Percentiles rank a stretch among this genome's conserved stretches.
Conservation (phyloP, 2,888 invertebrate genomes). For the Dryadula phaetusa region DNA sequence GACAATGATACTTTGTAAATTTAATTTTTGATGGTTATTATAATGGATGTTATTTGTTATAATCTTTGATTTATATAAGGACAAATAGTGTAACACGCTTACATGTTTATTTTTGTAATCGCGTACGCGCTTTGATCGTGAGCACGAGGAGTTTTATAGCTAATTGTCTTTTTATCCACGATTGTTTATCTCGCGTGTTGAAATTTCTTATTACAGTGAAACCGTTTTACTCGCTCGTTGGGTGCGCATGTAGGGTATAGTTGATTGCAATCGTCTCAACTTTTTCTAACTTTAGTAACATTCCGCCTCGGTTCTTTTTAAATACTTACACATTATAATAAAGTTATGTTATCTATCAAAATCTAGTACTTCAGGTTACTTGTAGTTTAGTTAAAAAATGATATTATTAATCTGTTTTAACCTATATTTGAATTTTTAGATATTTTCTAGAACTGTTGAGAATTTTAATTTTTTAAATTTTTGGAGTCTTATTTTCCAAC, state of each 20-base stretch:
- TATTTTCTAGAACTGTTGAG: too few species aligned
- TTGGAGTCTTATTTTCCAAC: too few species aligned
- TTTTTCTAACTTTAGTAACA: conserved; percentile 34
- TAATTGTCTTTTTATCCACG: conserved; percentile 55
- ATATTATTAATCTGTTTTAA: too few species aligned
- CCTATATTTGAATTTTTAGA: too few species aligned
- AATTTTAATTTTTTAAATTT: too few species aligned
- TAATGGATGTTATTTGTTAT: neutral
- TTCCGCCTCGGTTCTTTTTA: neutral
- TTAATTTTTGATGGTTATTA: too few species aligned
- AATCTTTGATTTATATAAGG: neutral
- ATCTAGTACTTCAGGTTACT: too few species aligned
- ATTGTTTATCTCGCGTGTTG: conserved; percentile 53
- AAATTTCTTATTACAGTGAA: conserved; percentile 46
- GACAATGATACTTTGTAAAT: too few species aligned
- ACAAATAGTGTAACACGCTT: conserved; percentile 15
- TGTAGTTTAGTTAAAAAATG: too few species aligned
- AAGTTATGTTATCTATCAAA: too few species aligned
- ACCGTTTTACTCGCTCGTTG: conserved; percentile 46
- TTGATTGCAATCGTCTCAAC: conserved; percentile 43
- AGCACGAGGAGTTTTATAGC: conserved; percentile 61
- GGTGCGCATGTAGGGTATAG: conserved; percentile 46
- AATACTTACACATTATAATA: neutral
- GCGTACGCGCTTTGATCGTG: conserved; percentile 56
- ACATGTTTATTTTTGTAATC: conserved; percentile 31